Evolutionary conservation across 2,888 invertebrate genomes (phyloP), one percentile per base, ranked within the genome.

Genomic region (Patella depressa): DNA sequence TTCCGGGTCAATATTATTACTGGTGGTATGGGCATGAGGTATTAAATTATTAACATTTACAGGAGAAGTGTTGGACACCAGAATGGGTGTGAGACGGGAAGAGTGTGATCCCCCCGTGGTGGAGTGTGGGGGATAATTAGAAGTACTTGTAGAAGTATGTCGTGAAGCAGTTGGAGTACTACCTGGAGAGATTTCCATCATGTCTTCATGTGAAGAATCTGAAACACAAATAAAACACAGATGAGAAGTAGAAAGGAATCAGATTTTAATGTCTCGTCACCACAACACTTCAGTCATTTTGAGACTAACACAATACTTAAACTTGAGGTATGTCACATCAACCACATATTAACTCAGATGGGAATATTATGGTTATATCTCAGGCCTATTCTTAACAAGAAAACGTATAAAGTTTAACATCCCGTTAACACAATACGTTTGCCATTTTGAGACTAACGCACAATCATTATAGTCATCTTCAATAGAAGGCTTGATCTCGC

Each of bases 171-270:
- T 85, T 19, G 90, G 89, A 1, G 89, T 96, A 90, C 96, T 96
- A 89, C 96, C 96, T 19, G 97, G 97, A 79, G 97, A 97, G 89
- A 97, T 97, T 90, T 98, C 97, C 97, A 97, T 97, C 89, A 97
- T 97, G 92, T 97, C 96, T 83, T 94, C 92, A 88, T 93, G 79
- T 29, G 79, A 93, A 72, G 92, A 92, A 85, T 93, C 93, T 89
- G 83, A 78, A 84, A 82, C 17, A 72, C 19, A 19, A 29, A 54
- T 12, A 54, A 55, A 55, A 69, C 45, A 11, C 34, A 71, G 15
- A 19, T 29, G 12, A 70, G 55, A 75, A 45, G 54, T 17, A 70
- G 4, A 15, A 15, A 3, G 19, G 24, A 45, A 70, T 45, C 53
- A 19, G 9, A 54, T 19, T 69, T 19, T 45, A 45, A 45, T 45